Conservation (phyloP, 2,797 vertebrate genomes). For the Columba guinea region DNA sequence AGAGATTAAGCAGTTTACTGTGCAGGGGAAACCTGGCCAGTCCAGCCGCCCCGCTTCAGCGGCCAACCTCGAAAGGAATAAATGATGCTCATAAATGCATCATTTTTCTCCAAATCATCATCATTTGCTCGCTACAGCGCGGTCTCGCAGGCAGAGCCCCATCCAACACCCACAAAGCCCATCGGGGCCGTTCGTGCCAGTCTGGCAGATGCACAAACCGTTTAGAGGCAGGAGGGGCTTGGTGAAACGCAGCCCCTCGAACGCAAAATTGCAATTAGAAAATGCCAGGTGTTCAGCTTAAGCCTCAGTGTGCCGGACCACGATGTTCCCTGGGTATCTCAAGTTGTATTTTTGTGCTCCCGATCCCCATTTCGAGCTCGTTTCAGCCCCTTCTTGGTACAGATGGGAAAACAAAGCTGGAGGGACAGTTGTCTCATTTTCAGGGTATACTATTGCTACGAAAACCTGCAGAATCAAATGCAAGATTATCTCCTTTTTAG, state of each 20-base stretch:
- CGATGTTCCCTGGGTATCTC: not conserved
- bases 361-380: accelerated
- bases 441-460: accelerated
- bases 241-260: not conserved
- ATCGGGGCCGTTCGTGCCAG: not conserved
- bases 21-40: not conserved
- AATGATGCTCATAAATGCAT: not conserved
- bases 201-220: not conserved
- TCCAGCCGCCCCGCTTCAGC: not conserved
- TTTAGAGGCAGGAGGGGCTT: not conserved
- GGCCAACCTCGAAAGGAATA: not conserved
- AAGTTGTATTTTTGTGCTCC: not conserved
- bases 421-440: not conserved
- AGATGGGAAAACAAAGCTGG: not conserved
- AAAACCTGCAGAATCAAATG: not conserved
- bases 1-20: not conserved
- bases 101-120: not conserved
- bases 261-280: not conserved
- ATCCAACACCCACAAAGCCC: not conserved
- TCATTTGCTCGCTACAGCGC: accelerated
- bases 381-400: not conserved
- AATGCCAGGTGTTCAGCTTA: not conserved
- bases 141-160: not conserved
- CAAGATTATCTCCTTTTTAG: not conserved
- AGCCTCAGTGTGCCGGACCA: not conserved